phyloP scores from a whole-genome alignment of 2,888 invertebrate genomes.

The Troides helena region DNA sequence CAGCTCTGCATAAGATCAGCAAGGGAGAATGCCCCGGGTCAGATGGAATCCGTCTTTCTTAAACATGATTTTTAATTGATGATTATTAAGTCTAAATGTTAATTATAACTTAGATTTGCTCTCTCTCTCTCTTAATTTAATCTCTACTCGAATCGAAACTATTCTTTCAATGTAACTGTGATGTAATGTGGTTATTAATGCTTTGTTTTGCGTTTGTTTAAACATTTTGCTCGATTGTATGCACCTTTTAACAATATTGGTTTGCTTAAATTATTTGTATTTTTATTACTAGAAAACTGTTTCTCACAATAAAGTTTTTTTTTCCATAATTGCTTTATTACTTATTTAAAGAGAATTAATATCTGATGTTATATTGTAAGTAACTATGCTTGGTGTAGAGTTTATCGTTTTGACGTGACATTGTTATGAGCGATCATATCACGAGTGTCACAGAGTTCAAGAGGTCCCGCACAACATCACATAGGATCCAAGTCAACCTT shows the following conservation, averaged over 20 bases:
- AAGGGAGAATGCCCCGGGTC: conserved; percentile 83
- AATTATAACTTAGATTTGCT: background rate
- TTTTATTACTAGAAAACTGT: background rate
- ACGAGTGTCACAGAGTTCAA: no score
- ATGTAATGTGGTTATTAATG: conserved; percentile 35
- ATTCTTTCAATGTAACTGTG: conserved; percentile 53
- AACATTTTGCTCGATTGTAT: background rate
- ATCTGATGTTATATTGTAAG: no score
- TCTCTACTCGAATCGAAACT: conserved; percentile 19
- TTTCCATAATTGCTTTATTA: no score
- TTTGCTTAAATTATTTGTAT: conserved; percentile 13
- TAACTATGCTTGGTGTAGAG: no score
- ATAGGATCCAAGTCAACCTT: no score
- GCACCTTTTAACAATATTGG: background rate
- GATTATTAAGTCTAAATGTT: no score
- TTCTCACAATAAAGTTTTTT: no score
- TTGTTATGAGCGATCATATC: no score
- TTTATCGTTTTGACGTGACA: no score
- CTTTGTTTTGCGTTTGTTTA: background rate
- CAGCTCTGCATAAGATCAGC: conserved; percentile 80
- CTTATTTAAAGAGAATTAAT: no score
- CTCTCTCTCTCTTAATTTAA: conserved; percentile 8
- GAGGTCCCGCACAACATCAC: no score
- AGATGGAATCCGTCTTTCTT: conserved; percentile 81
- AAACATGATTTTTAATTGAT: conserved; percentile 41